Base-by-base conservation (phyloP, 1,140 invertebrate genomes). In the Magallana ariakensis region DNA sequence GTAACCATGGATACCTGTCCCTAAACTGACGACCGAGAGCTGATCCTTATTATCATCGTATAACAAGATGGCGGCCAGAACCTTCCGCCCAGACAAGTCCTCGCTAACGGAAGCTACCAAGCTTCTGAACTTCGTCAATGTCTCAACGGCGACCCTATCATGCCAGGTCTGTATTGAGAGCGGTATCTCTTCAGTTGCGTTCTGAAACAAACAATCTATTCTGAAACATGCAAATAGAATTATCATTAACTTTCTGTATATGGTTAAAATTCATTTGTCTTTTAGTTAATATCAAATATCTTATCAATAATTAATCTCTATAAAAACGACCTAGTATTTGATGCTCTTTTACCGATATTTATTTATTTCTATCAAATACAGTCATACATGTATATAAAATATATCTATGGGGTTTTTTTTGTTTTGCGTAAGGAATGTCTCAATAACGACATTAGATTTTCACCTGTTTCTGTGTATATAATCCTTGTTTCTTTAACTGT, bases 61-160 rank as follows among this genome's bases (percentile, higher is more conserved):
- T 90, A 94, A 89, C 10, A 94, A 91, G 81, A 94, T 92, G 19
- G 92, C 92, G 22, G 93, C 92, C 16, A 94, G 83, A 4, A 94
- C 92, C 85, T 93, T 94, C 58, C 92, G 90, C n/a, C 93, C 94
- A 19, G 91, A 91, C 56, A 93, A 83, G 53, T 91, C 89, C n/a
- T 92, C 88, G 46, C 87, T 75, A 53, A 87, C 88, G 26, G 86
- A 70, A 22, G 83, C 26, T 8, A 90, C 46, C 13, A 88, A 22
- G 26, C 70, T 75, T 11, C 87, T 80, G n/a, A 88, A 75, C 70
- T 90, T 88, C 6, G 46, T 33, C 13, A 85, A 16, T 8, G 70
- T 60, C 8, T 80, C 83, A 1, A 9, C 19, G 7, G 87, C 87
- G 16, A 90, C 84, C 66, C 22, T 56, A n/a, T 89, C 89, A 54